Evolutionary conservation across 92 coral and sea anemone species (phyloP).

Genomic region (Phenganax marumi): DNA sequence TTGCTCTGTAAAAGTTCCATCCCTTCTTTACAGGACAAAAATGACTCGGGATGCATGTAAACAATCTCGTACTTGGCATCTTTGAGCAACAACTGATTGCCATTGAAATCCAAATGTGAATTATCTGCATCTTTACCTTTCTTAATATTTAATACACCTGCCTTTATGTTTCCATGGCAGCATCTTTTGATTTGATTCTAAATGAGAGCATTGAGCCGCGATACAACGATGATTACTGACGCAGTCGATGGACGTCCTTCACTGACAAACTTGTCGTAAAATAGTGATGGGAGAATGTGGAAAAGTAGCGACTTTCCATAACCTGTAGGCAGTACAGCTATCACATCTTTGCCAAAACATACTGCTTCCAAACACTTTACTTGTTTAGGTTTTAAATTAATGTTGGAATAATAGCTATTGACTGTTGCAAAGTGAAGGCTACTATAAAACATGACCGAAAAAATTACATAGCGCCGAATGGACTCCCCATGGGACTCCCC

Average conservation of each 20-base stretch:
- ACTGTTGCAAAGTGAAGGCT: constrained; percentile 50
- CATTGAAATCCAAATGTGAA: constrained; percentile 25
- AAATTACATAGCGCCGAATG: background rate
- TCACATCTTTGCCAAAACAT: constrained; percentile 49
- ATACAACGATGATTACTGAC: constrained; percentile 47
- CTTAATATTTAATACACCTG: constrained; percentile 40
- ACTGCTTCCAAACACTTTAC: constrained; percentile 35
- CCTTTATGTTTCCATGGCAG: constrained; percentile 41
- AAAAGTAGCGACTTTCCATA: constrained; percentile 44
- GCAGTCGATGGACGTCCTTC: background rate
- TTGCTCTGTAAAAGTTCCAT: constrained; percentile 43
- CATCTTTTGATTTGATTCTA: constrained; percentile 53
- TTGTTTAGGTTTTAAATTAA: constrained; percentile 40
- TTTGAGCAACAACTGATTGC: constrained; percentile 33
- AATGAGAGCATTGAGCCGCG: constrained; percentile 49
- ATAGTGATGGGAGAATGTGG: constrained; percentile 37
- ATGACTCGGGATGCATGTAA: constrained; percentile 58
- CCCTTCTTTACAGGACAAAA: constrained; percentile 49
- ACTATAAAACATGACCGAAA: constrained; percentile 44
- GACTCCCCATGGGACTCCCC: constrained; percentile 44
- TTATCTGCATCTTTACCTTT: constrained; percentile 16
- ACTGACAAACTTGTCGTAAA: constrained; percentile 23
- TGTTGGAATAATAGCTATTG: constrained; percentile 45
- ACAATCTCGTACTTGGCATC: constrained; percentile 46
- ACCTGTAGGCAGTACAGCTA: constrained; percentile 56